Percentiles rank a stretch among this genome's conserved stretches.
phyloP scores from a whole-genome alignment of 2,113 vertebrate genomes.

The Cariama cristata region DNA sequence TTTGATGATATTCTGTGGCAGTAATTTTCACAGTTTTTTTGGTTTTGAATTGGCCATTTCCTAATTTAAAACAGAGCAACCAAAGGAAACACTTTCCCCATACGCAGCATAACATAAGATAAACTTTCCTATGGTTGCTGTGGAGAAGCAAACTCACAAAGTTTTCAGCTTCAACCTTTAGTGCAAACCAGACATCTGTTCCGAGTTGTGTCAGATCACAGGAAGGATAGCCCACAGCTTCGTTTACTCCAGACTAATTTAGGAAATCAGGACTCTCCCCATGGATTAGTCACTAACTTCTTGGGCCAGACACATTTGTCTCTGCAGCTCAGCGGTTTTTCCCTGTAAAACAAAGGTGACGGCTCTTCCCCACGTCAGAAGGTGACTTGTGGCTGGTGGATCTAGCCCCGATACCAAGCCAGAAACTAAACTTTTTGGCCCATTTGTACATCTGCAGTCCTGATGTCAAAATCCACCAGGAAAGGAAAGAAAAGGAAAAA shows the following conservation, averaged over 20 bases:
- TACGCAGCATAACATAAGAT: background rate
- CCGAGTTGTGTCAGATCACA: slow-evolving; percentile 43
- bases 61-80: slow-evolving; percentile 50
- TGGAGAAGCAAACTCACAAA: slow-evolving; percentile 24
- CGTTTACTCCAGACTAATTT: slow-evolving; percentile 65
- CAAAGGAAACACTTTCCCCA: slow-evolving; percentile 43
- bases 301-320: slow-evolving; percentile 28
- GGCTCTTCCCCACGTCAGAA: background rate
- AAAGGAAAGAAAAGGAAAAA: slow-evolving; percentile 8
- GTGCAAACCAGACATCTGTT: slow-evolving; percentile 59
- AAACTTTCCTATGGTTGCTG: slow-evolving; percentile 56
- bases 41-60: slow-evolving; percentile 18
- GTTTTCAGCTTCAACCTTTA: slow-evolving; percentile 25
- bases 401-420: background rate
- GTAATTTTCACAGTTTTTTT: slow-evolving; percentile 11
- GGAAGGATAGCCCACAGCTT: slow-evolving; percentile 65
- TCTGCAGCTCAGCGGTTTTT: background rate
- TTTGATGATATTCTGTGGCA: background rate
- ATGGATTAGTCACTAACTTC: slow-evolving; percentile 48
- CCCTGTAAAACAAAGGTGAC: background rate
- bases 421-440: background rate
- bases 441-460: background rate
- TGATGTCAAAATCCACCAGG: background rate
- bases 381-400: background rate
- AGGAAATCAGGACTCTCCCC: slow-evolving; percentile 60